phyloP scores from a whole-genome alignment of 2,888 invertebrate species.

The Erannis defoliaria region DNA sequence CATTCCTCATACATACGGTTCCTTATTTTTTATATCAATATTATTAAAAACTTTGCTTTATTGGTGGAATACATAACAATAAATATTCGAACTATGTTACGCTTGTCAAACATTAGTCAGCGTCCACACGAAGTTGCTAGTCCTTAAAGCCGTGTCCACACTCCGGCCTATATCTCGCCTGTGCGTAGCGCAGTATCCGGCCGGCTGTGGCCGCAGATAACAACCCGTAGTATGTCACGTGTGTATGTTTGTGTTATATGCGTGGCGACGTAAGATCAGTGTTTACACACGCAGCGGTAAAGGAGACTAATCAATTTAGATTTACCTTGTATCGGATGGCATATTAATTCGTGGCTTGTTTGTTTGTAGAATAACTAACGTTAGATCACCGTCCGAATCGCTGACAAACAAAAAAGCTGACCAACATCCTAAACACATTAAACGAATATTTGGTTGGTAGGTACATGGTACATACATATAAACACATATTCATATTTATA shows the following conservation, averaged over 20 bases:
- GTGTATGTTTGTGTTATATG: conserved; percentile 2
- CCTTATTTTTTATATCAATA: too few species aligned
- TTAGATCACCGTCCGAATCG: too few species aligned
- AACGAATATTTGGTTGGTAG: too few species aligned
- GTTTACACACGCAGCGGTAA: background rate
- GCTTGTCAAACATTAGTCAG: background rate
- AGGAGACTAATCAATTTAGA: background rate
- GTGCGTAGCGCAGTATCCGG: background rate
- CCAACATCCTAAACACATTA: background rate
- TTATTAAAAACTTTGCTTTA: too few species aligned
- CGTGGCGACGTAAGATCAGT: background rate
- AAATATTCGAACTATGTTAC: too few species aligned
- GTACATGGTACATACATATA: too few species aligned
- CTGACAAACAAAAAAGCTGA: background rate
- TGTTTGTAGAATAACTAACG: background rate
- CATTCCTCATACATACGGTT: too few species aligned
- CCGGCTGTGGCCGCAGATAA: conserved; percentile 15
- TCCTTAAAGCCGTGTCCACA: conserved; percentile 17
- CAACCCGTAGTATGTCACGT: conserved; percentile 3
- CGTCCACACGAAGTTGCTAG: background rate
- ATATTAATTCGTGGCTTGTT: background rate
- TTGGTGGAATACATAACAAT: too few species aligned
- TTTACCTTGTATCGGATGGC: background rate
- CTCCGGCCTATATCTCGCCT: conserved; percentile 15
- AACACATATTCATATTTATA: too few species aligned